Percentiles rank a stretch among this genome's conserved stretches.
phyloP scores from a whole-genome alignment of 2,888 invertebrate species.

The Mesorhabditis spiculigera region DNA sequence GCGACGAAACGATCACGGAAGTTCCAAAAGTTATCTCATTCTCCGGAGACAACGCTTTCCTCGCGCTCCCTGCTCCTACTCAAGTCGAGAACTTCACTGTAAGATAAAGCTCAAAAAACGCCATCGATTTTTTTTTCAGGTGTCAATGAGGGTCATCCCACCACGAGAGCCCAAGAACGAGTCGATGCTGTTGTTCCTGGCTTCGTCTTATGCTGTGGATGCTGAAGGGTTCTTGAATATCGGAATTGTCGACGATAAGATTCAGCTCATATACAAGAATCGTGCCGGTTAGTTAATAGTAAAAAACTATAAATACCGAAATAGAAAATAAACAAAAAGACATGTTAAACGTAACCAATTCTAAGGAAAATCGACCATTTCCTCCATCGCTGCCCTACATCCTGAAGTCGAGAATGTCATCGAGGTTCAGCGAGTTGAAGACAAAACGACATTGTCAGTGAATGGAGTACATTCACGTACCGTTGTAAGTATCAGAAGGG shows the following conservation, averaged over 20 bases:
- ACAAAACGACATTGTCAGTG: not conserved
- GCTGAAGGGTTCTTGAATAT: not conserved
- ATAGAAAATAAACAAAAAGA: no score
- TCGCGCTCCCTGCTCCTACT: not conserved
- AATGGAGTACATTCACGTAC: not conserved
- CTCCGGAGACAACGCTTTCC: not conserved
- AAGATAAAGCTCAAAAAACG: not conserved
- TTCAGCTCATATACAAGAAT: not conserved
- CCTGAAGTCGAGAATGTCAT: conserved; percentile 8
- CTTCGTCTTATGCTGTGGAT: not conserved
- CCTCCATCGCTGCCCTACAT: not conserved
- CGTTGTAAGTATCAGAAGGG: no score
- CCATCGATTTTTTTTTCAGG: not conserved
- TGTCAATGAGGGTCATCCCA: not conserved
- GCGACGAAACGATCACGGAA: not conserved
- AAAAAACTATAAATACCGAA: no score
- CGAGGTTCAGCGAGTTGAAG: not conserved
- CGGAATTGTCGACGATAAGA: not conserved
- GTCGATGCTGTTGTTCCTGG: conserved; percentile 5
- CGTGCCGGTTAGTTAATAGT: not conserved
- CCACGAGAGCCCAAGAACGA: not conserved
- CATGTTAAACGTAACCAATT: not conserved
- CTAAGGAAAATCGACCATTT: not conserved
- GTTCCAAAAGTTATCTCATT: not conserved
- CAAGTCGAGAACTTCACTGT: not conserved